phyloP scores from a whole-genome alignment of 2,113 vertebrate species.

The Galeopterus variegatus region DNA sequence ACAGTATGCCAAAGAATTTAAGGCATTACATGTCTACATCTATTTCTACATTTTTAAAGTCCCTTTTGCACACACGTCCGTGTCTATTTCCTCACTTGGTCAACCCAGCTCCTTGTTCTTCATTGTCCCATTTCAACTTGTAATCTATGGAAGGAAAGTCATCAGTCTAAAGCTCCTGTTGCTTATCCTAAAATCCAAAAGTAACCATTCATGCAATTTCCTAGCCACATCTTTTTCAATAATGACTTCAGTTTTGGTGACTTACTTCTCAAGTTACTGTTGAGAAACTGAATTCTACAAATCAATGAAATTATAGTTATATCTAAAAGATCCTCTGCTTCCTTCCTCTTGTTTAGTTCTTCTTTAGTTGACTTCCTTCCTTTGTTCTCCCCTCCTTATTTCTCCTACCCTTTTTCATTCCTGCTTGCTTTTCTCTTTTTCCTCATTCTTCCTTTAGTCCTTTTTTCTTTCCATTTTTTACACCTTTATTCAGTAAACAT shows the following conservation, averaged over 20 bases:
- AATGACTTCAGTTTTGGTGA: not conserved
- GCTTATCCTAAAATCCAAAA: not conserved
- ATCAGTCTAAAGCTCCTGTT: not conserved
- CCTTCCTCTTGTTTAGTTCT: not conserved
- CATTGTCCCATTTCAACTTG: not conserved
- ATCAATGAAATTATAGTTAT: not conserved
- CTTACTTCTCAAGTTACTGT: not conserved
- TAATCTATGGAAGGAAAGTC: not conserved
- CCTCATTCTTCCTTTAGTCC: not conserved
- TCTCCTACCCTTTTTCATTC: not conserved
- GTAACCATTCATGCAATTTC: not conserved
- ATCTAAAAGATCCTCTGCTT: not conserved
- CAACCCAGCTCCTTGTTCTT: not conserved
- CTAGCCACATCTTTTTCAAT: not conserved
- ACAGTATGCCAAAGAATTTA: not conserved
- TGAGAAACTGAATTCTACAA: not conserved
- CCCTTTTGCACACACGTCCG: not conserved
- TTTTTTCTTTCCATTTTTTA: not conserved
- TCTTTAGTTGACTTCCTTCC: not conserved
- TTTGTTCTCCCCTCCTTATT: not conserved
- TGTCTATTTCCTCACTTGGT: not conserved
- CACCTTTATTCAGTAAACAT: not conserved
- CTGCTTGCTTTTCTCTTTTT: not conserved
- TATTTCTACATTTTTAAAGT: not conserved
- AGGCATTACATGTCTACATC: rapidly evolving